Conservation (phyloP, 2,113 vertebrate species). For the Ahaetulla prasina region DNA sequence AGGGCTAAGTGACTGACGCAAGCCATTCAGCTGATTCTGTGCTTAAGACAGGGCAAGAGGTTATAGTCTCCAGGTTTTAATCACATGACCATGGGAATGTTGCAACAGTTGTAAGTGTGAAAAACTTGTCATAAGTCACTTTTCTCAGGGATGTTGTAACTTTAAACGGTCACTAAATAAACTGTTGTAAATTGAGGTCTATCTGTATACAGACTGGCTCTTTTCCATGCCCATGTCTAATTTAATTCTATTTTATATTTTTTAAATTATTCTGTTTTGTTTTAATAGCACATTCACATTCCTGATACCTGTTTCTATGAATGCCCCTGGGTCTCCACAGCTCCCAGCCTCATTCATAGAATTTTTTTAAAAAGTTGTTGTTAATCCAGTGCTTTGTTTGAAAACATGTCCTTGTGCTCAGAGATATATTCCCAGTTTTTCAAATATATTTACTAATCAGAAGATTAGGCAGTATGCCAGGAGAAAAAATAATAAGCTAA, state of each 20-base stretch:
- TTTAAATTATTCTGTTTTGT: neutral
- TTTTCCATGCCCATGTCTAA: neutral
- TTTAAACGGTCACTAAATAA: neutral
- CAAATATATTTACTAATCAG: neutral
- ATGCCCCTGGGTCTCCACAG: neutral
- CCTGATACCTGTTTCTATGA: neutral
- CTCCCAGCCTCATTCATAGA: neutral
- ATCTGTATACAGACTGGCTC: neutral
- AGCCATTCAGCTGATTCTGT: neutral
- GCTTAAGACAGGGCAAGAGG: neutral
- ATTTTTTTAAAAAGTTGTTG: neutral
- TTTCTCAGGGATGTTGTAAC: neutral
- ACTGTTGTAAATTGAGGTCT: neutral
- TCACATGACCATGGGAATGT: neutral
- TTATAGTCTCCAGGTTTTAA: neutral
- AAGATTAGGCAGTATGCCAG: neutral
- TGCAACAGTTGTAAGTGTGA: neutral
- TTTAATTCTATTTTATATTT: neutral
- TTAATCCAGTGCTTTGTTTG: neutral
- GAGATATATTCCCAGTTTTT: neutral
- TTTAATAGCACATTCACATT: neutral
- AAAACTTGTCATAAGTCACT: neutral
- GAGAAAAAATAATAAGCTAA: neutral
- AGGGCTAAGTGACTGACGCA: neutral
- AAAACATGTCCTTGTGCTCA: neutral